These are phyloP conservation scores for Tachuris rubrigastra DNA, from an alignment of 2,113 vertebrate species.

Conservation along the genomic window DNA sequence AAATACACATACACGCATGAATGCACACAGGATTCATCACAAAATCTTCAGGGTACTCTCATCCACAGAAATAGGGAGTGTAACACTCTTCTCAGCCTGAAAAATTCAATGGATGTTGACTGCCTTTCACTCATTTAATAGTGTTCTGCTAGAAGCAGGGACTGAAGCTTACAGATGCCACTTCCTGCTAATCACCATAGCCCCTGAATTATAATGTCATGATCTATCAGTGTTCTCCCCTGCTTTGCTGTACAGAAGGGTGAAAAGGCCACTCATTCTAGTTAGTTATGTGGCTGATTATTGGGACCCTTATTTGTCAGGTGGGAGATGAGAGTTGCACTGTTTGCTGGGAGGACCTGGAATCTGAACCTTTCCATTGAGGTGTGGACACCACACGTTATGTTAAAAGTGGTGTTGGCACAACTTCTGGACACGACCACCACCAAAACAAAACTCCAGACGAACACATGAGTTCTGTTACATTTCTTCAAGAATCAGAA, in stretches of 20 bases:
- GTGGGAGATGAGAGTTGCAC: neutral
- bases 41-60: neutral
- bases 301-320: neutral
- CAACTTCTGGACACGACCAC: neutral
- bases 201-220: neutral
- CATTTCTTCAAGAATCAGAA: neutral
- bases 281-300: neutral
- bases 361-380: neutral
- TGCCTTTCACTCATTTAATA: neutral
- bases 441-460: neutral
- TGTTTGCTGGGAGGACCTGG: neutral
- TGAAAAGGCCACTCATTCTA: neutral
- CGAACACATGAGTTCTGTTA: neutral
- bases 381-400: neutral
- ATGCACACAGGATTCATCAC: neutral
- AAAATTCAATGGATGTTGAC: neutral
- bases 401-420: neutral
- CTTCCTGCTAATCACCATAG: neutral
- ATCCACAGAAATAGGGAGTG: neutral
- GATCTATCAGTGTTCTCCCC: neutral
- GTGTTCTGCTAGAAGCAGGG: neutral
- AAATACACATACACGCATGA: neutral
- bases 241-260: neutral
- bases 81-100: neutral
- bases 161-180: neutral